These are phyloP conservation scores for Spodoptera frugiperda DNA, from an alignment of 1,140 invertebrate genomes.

Conservation along the genomic window DNA sequence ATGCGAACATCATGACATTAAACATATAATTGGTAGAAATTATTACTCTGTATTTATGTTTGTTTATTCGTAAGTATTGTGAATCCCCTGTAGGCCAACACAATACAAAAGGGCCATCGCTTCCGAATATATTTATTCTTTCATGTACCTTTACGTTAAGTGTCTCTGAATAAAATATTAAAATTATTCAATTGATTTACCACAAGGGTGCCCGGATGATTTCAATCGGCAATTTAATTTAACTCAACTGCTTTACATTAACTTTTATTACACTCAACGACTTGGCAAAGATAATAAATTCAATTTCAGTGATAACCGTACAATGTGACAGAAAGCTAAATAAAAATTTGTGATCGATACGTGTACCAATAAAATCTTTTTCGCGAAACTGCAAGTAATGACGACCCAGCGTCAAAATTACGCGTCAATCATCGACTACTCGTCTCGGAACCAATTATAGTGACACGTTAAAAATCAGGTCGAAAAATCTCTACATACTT, in stretches of 20 bases:
- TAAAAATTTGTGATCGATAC: conserved; percentile 43
- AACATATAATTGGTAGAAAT: conserved; percentile 50
- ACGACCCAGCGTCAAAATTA: conserved; percentile 48
- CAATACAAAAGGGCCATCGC: conserved; percentile 28
- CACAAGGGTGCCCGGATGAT: conserved; percentile 18
- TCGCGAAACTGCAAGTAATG: conserved; percentile 36
- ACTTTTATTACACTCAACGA: conserved; percentile 37
- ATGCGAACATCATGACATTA: conserved; percentile 48
- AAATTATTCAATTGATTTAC: conserved; percentile 28
- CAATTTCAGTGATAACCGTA: conserved; percentile 29
- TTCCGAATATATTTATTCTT: conserved; percentile 28
- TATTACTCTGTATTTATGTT: conserved; percentile 45
- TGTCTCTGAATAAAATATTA: conserved; percentile 27
- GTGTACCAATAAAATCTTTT: conserved; percentile 45
- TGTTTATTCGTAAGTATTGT: conserved; percentile 31
- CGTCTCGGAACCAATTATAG: conserved; percentile 54
- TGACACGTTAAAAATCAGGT: conserved; percentile 58
- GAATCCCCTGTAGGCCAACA: conserved; percentile 11
- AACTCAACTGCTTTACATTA: conserved; percentile 32
- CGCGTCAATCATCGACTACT: conserved; percentile 54
- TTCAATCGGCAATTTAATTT: conserved; percentile 38
- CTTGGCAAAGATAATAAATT: conserved; percentile 26
- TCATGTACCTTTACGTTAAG: not conserved
- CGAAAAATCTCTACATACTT: conserved; percentile 42
- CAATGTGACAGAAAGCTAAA: conserved; percentile 36